Conservation (phyloP, 2,888 invertebrate genomes). For the Ectemnius continuus region DNA sequence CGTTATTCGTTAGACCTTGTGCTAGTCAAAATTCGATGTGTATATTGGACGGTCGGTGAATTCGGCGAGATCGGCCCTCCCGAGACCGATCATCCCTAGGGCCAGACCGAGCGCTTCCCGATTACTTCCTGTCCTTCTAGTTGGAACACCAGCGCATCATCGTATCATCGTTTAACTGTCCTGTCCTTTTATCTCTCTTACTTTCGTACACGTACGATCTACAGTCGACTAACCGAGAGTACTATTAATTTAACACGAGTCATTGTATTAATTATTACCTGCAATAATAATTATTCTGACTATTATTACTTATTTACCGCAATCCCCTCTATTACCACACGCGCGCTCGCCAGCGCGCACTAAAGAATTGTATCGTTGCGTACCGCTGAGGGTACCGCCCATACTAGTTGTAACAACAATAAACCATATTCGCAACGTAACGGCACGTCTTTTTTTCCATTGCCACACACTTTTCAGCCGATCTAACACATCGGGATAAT, state of each 20-base stretch:
- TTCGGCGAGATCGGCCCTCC: constrained; percentile 29
- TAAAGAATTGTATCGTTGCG: constrained; percentile 69
- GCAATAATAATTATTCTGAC: constrained; percentile 16
- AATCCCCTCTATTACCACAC: constrained; percentile 55
- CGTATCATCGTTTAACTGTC: constrained; percentile 16
- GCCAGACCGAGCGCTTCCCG: constrained; percentile 4
- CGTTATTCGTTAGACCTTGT: constrained; percentile 45
- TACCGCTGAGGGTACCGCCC: constrained; percentile 64
- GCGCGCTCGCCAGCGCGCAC: constrained; percentile 61
- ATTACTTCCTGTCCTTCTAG: constrained; percentile 19
- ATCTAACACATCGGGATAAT: background rate
- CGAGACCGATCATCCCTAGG: background rate
- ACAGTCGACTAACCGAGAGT: constrained; percentile 64
- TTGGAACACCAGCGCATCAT: constrained; percentile 10
- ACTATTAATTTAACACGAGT: constrained; percentile 70
- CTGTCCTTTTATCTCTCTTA: constrained; percentile 39
- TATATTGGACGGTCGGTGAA: constrained; percentile 40
- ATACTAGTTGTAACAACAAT: constrained; percentile 69
- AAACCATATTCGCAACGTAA: constrained; percentile 71
- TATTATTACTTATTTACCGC: constrained; percentile 66
- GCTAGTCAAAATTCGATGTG: constrained; percentile 76
- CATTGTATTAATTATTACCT: constrained; percentile 63
- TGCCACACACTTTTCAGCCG: background rate
- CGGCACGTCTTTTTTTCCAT: background rate
- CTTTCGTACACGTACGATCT: constrained; percentile 58